phyloP scores from a whole-genome alignment of 2,113 vertebrate genomes.

The Upupa epops region DNA sequence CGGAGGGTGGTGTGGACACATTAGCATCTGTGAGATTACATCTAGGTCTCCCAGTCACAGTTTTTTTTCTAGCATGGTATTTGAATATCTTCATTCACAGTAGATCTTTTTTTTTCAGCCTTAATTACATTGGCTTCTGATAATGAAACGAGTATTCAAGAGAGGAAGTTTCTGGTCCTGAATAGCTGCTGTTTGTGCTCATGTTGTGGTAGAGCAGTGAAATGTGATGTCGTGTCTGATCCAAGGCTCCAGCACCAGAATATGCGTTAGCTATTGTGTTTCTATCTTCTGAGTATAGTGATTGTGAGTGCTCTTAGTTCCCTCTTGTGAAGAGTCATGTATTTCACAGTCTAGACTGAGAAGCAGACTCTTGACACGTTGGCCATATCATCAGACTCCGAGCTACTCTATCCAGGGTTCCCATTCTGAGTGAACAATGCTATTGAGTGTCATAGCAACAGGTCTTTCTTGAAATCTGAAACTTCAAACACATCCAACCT shows the following conservation, averaged over 20 bases:
- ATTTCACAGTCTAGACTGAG: background rate
- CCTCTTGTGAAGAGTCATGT: background rate
- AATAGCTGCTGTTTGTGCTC: background rate
- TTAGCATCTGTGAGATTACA: background rate
- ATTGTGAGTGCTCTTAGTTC: background rate
- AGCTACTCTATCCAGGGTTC: background rate
- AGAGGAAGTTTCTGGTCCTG: background rate
- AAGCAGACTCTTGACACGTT: background rate
- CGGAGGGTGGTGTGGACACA: background rate
- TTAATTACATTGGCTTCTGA: background rate
- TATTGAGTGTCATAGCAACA: background rate
- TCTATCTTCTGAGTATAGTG: background rate
- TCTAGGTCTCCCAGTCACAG: fast-evolving
- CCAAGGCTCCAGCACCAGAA: background rate
- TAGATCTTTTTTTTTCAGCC: background rate
- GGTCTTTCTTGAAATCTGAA: background rate
- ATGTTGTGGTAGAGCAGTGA: background rate
- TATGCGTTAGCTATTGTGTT: background rate
- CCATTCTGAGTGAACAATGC: background rate
- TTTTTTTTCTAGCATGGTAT: background rate
- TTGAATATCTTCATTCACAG: background rate
- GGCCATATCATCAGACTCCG: background rate
- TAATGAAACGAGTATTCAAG: background rate
- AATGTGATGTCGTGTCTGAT: background rate
- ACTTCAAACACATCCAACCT: background rate